Percentiles rank a stretch among this genome's conserved stretches.
phyloP scores from a whole-genome alignment of 2,113 vertebrate genomes.

The Thunnus thynnus region DNA sequence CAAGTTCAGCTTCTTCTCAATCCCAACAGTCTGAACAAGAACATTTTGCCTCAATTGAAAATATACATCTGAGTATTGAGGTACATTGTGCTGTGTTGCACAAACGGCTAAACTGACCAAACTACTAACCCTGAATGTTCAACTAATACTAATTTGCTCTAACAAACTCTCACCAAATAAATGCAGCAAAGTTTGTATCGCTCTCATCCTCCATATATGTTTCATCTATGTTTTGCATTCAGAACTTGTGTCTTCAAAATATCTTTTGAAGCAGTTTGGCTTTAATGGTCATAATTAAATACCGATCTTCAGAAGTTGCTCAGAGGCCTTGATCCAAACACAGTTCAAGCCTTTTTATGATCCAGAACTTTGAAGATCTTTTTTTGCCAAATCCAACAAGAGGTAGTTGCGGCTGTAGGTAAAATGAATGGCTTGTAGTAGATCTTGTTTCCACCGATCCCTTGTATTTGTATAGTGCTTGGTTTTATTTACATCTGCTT shows the following conservation, averaged over 20 bases:
- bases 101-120: constrained; percentile 43
- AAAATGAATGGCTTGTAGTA: background rate
- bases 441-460: background rate
- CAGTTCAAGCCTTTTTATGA: background rate
- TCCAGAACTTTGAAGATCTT: constrained; percentile 22
- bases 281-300: constrained; percentile 10
- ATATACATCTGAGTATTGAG: constrained; percentile 81
- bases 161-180: constrained; percentile 6
- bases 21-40: constrained; percentile 80
- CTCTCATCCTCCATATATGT: background rate
- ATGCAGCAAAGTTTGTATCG: background rate
- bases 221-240: background rate
- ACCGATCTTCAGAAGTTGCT: background rate
- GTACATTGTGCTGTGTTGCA: constrained; percentile 78
- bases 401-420: constrained; percentile 24
- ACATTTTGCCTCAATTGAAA: constrained; percentile 81
- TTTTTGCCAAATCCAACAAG: constrained; percentile 1
- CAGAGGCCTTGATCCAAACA: background rate
- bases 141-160: constrained; percentile 12
- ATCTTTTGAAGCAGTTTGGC: background rate
- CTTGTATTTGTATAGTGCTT: background rate
- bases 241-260: background rate
- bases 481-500: constrained; percentile 30
- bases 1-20: constrained; percentile 80
- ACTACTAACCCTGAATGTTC: constrained; percentile 54